phyloP scores from a whole-genome alignment of 1,140 invertebrate genomes.

The Marisa cornuarietis region DNA sequence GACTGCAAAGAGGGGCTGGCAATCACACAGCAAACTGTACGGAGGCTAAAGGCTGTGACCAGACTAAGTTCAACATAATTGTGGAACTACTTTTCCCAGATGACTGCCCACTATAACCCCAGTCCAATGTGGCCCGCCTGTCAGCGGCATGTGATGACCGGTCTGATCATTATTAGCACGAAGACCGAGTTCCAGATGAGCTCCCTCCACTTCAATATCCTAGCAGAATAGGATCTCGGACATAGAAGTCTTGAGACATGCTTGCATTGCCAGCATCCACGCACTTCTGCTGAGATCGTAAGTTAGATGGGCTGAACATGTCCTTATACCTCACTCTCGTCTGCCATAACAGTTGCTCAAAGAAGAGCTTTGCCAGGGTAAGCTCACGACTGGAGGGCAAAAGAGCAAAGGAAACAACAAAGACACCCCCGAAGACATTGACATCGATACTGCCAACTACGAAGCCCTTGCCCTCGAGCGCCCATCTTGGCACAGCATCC shows the following conservation, averaged over 20 bases:
- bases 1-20: no score
- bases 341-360: constrained; percentile 11
- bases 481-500: no score
- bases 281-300: neutral
- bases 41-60: no score
- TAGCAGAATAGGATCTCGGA: constrained; percentile 28
- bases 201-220: constrained; percentile 12
- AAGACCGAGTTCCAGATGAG: constrained; percentile 36
- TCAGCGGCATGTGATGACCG: constrained; percentile 33
- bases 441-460: no score
- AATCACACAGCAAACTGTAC: no score
- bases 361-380: constrained; percentile 8
- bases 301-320: constrained; percentile 11
- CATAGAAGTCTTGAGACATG: neutral
- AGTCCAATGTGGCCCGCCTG: constrained; percentile 25
- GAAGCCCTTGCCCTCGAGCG: no score
- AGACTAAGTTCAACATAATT: no score
- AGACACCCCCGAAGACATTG: no score
- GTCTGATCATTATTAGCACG: constrained; percentile 35
- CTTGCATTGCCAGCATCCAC: neutral
- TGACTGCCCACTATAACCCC: constrained; percentile 38
- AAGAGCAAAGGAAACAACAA: no score
- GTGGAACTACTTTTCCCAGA: constrained; percentile 32
- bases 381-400: neutral
- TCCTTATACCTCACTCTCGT: neutral